Evolutionary conservation across 2,888 invertebrate genomes (phyloP).

Genomic region (Stramonita haemastoma): DNA sequence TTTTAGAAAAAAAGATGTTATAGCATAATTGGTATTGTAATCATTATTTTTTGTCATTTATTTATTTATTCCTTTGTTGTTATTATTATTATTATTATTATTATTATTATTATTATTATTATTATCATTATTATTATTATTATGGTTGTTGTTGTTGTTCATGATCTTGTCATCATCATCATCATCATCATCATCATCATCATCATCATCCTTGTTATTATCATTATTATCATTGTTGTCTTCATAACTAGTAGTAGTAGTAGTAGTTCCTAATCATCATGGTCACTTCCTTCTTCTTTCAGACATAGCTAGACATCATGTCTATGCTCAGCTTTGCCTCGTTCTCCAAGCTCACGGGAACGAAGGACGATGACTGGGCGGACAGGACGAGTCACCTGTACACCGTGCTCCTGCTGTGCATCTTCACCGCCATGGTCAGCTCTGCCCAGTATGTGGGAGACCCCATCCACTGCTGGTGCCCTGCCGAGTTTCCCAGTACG

Average conservation of each 20-base stretch:
- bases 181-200: too few species aligned
- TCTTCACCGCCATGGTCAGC: conserved; percentile 69
- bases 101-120: neutral
- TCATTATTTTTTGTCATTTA: too few species aligned
- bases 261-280: too few species aligned
- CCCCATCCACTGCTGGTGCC: conserved; percentile 58
- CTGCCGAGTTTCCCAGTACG: conserved; percentile 59
- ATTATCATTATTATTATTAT: neutral
- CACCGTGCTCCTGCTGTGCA: conserved; percentile 63
- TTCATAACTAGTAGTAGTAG: too few species aligned
- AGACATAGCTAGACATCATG: conserved; percentile 40
- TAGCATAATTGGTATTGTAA: too few species aligned
- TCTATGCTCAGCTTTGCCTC: conserved; percentile 63
- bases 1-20: too few species aligned
- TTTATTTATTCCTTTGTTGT: too few species aligned
- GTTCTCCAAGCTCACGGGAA: conserved; percentile 62
- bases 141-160: neutral
- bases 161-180: too few species aligned
- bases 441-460: conserved; percentile 63
- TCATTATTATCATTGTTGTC: too few species aligned
- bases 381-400: conserved; percentile 68
- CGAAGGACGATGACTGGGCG: conserved; percentile 69
- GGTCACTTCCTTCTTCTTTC: neutral
- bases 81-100: neutral
- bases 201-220: too few species aligned